Percentiles rank a stretch among this genome's conserved stretches.
Evolutionary conservation across 2,888 invertebrate species (phyloP).

Genomic region (Drosophila colorata): DNA sequence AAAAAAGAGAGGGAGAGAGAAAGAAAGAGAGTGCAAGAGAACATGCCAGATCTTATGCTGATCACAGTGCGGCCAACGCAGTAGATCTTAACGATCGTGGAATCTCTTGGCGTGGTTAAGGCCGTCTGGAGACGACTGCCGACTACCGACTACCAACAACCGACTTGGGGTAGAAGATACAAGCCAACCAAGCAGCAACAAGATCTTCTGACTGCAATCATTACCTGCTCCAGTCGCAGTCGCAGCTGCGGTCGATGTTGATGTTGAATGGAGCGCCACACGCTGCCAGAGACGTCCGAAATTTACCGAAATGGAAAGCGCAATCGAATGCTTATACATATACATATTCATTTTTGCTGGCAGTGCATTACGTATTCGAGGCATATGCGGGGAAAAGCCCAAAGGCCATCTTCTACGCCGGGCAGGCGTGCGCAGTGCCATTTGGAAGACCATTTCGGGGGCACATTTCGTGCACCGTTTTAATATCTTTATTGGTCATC

Average conservation of each 20-base stretch:
- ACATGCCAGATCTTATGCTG: constrained; percentile 59
- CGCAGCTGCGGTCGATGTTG: constrained; percentile 8
- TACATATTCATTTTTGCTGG: constrained; percentile 63
- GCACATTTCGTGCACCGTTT: constrained; percentile 75
- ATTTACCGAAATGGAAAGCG: constrained; percentile 52
- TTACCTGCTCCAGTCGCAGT: constrained; percentile 24
- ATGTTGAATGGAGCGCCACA: constrained; percentile 61
- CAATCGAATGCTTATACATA: constrained; percentile 34
- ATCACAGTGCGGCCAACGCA: constrained; percentile 71
- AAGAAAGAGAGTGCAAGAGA: constrained; percentile 30
- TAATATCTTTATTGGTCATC: constrained; percentile 83
- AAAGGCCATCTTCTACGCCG: constrained; percentile 22
- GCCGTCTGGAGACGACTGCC: constrained; percentile 12
- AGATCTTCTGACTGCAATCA: constrained; percentile 60
- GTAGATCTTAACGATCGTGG: constrained; percentile 76
- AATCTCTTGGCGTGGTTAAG: constrained; percentile 46
- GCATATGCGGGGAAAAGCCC: constrained; percentile 67
- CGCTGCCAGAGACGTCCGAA: constrained; percentile 50
- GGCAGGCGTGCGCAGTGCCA: constrained; percentile 61
- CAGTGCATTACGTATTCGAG: constrained; percentile 60
- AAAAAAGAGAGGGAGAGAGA: constrained; percentile 13
- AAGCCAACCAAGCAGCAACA: constrained; percentile 26
- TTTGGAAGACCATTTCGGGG: constrained; percentile 74
- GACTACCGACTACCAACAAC: constrained; percentile 5
- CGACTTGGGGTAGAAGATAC: constrained; percentile 30